These are phyloP conservation scores for Heliothis virescens DNA, from an alignment of 1,140 invertebrate genomes.

Conservation along the genomic window DNA sequence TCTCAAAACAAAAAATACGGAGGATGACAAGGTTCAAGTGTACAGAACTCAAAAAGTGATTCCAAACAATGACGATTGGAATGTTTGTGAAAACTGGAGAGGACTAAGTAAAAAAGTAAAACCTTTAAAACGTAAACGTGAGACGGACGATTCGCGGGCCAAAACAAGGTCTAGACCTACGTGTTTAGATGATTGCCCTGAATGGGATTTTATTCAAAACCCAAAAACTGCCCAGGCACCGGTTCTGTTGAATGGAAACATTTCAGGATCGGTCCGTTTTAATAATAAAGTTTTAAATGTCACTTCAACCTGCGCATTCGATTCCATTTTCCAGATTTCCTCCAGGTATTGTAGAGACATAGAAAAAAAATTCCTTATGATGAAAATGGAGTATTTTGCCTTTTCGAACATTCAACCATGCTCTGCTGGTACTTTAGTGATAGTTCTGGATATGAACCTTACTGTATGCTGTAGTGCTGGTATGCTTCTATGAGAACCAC, in stretches of 20 bases:
- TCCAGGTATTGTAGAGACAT: too few relatives aligned
- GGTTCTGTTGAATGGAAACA: background rate
- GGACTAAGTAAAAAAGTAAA: constrained; percentile 36
- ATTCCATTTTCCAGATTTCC: constrained; percentile 34
- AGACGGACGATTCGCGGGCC: background rate
- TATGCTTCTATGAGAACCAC: too few relatives aligned
- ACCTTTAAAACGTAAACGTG: background rate
- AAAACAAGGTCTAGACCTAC: background rate
- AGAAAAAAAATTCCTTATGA: too few relatives aligned
- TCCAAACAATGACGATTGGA: constrained; percentile 38
- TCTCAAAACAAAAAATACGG: too few relatives aligned
- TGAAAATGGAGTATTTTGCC: too few relatives aligned
- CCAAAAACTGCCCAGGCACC: constrained; percentile 42
- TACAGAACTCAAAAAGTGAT: too few relatives aligned
- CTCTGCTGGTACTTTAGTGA: too few relatives aligned
- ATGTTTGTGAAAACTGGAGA: constrained; percentile 41
- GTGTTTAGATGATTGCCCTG: constrained; percentile 9
- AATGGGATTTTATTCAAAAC: constrained; percentile 29
- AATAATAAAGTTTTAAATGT: constrained; percentile 31
- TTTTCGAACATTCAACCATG: too few relatives aligned
- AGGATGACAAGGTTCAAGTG: too few relatives aligned
- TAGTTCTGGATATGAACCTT: too few relatives aligned
- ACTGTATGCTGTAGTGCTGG: too few relatives aligned
- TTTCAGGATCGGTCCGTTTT: constrained; percentile 30
- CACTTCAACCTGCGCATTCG: constrained; percentile 47